Base-by-base conservation (phyloP, 2,113 vertebrate genomes). In the cat (Felis catus) region DNA sequence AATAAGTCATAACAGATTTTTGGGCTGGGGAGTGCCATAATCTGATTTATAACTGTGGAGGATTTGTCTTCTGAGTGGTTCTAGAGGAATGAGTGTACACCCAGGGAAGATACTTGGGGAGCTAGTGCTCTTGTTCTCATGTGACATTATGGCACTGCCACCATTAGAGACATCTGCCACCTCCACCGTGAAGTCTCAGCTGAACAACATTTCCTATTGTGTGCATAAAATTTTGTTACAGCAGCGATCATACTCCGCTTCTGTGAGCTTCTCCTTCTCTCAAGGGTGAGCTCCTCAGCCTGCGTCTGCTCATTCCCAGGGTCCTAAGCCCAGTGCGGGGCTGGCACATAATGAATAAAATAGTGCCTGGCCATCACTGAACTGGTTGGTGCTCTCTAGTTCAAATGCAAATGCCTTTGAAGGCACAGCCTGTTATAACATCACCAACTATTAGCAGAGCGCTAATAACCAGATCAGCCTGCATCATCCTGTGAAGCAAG, bases 71-170 rank as follows among this genome's bases (percentile, higher is more conserved):
- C 29, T 16, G 11, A 65, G 41, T 29, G 36, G 29, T 55, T 55
- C 76, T 89, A 7, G 82, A 31, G 21, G 61, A 31, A 15, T 14
- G 25, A 88, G 41, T 7, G 7, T 18, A 55, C 36, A 31, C 68
- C 41, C n/a, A 63, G 31, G 41, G 33, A 68, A 93, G 51, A 70
- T 16, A 18, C 70, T 51, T 23, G 55, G 87, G 33, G 73, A 29
- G 8, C 19, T 2, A 55, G 84, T 1, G 4, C 5, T 4, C 19
- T 15, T 0, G 48, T 51, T 45, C 16, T 71, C 6, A 1, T 10
- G 10, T 36, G 21, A 51, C 4, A 36, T 29, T 7, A 55, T 7
- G 10, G 19, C 29, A 12, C 45, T 31, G 45, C 48, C 12, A 48
- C 74, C 39, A 2, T 39, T n/a, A 29, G n/a, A 81, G 29, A 31